Evolutionary conservation across 2,888 invertebrate species (phyloP).

Genomic region (Rhingia rostrata): DNA sequence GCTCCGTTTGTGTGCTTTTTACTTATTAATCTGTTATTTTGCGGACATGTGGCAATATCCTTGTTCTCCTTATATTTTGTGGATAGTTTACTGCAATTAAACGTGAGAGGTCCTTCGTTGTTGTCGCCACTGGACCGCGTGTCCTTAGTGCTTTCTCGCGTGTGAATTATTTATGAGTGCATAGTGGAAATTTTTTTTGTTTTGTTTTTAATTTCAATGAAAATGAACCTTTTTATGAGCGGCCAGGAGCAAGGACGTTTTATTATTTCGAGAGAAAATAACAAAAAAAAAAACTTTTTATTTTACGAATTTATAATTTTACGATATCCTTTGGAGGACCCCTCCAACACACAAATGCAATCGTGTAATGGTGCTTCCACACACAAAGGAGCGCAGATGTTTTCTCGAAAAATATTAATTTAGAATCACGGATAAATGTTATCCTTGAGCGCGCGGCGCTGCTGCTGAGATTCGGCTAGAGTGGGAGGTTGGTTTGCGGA

Average conservation of each 20-base stretch:
- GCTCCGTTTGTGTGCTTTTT: slow-evolving; percentile 51
- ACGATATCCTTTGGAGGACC: slow-evolving; percentile 36
- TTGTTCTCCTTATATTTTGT: slow-evolving; percentile 24
- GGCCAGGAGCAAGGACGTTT: slow-evolving; percentile 30
- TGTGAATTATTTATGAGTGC: slow-evolving; percentile 70
- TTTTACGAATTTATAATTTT: slow-evolving; percentile 72
- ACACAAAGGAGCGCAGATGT: slow-evolving; percentile 64
- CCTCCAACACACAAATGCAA: slow-evolving; percentile 54
- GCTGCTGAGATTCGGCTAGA: slow-evolving; percentile 45
- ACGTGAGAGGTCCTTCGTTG: slow-evolving; percentile 68
- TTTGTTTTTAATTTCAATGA: slow-evolving; percentile 65
- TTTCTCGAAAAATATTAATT: slow-evolving; percentile 73
- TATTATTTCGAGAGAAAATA: slow-evolving; percentile 33
- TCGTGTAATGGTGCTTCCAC: slow-evolving; percentile 62
- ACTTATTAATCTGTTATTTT: slow-evolving; percentile 73
- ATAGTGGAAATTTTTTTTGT: slow-evolving; percentile 27
- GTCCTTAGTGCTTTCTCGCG: neutral
- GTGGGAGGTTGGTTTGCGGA: neutral
- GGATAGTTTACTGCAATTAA: slow-evolving; percentile 73
- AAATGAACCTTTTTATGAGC: slow-evolving; percentile 72
- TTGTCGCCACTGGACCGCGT: slow-evolving; percentile 10
- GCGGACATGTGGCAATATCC: slow-evolving; percentile 71
- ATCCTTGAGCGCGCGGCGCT: slow-evolving; percentile 42
- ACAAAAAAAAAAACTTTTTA: slow-evolving; percentile 14
- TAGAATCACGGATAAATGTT: slow-evolving; percentile 73